These are phyloP conservation scores for Neopipo cinnamomea DNA, from an alignment of 2,113 vertebrate genomes.

Conservation along the genomic window DNA sequence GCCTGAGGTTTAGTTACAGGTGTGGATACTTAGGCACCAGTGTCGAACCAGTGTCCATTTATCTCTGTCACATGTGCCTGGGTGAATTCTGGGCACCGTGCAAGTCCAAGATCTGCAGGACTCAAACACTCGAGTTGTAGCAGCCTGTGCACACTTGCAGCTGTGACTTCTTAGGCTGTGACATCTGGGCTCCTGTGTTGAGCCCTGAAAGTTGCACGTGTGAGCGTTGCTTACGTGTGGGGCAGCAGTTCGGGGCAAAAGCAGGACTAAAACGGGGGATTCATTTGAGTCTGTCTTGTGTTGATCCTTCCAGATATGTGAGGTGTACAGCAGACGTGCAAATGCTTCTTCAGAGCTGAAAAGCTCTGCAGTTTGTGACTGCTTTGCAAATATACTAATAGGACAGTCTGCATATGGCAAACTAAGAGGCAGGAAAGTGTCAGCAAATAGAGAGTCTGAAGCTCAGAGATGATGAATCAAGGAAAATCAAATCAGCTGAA, in stretches of 20 bases:
- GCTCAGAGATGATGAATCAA: background rate
- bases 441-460: background rate
- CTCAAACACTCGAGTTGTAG: fast-evolving
- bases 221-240: background rate
- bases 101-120: background rate
- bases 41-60: background rate
- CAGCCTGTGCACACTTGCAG: background rate
- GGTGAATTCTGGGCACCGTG: fast-evolving
- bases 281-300: fast-evolving
- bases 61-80: background rate
- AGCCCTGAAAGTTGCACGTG: fast-evolving
- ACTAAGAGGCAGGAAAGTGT: background rate
- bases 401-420: background rate
- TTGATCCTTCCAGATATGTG: background rate
- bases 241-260: background rate
- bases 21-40: background rate
- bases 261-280: background rate
- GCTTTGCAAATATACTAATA: background rate
- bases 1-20: background rate
- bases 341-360: background rate
- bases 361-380: background rate
- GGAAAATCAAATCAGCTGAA: background rate
- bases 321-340: background rate
- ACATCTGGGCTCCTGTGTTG: fast-evolving
- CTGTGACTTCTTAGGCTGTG: background rate